phyloP scores from a whole-genome alignment of 2,797 vertebrate genomes.

The Spizella passerina region DNA sequence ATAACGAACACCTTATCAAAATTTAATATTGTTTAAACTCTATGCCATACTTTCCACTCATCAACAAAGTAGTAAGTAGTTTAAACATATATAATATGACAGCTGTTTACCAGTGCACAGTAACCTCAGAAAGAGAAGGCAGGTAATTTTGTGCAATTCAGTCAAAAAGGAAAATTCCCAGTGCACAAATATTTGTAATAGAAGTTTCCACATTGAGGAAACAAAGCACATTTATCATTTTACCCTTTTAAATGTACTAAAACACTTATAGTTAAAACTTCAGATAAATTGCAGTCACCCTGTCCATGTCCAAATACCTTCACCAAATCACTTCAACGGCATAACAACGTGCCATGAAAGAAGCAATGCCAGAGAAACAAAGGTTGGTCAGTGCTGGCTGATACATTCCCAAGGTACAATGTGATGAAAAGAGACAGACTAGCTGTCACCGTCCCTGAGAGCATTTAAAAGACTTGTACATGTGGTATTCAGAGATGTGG shows the following conservation, averaged over 20 bases:
- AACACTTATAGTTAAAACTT: not conserved
- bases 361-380: not conserved
- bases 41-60: not conserved
- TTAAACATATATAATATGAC: not conserved
- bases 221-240: not conserved
- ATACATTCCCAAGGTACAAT: not conserved
- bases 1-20: not conserved
- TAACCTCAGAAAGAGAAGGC: not conserved
- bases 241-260: not conserved
- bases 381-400: not conserved
- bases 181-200: not conserved
- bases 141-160: not conserved
- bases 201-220: not conserved
- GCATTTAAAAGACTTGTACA: not conserved
- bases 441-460: not conserved
- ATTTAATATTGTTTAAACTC: not conserved
- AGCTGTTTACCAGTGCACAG: not conserved
- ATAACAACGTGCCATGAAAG: not conserved
- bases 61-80: not conserved
- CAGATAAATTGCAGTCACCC: not conserved
- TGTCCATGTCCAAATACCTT: not conserved
- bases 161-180: not conserved
- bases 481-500: not conserved
- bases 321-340: not conserved
- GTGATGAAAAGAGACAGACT: not conserved